phyloP scores from a whole-genome alignment of 2,888 invertebrate genomes.

The Brachyptera putata region DNA sequence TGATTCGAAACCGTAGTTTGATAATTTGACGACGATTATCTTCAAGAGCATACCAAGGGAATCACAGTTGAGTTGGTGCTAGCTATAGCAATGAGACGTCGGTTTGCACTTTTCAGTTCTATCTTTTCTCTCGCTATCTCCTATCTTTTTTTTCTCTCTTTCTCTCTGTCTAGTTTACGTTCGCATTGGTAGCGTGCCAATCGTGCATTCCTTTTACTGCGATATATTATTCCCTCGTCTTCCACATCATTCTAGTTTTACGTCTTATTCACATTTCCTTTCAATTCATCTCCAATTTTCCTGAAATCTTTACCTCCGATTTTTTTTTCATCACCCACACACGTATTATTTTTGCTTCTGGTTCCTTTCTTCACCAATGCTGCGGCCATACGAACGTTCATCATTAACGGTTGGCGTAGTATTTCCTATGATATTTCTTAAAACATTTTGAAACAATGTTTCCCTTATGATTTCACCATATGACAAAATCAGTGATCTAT shows the following conservation, averaged over 20 bases:
- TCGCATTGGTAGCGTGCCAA: conserved; percentile 4
- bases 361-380: conserved; percentile 2
- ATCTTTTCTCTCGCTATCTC: too few species aligned
- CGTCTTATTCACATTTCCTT: conserved; percentile 3
- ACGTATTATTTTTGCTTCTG: background rate
- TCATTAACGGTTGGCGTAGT: too few species aligned
- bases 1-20: too few species aligned
- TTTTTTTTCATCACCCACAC: background rate
- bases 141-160: too few species aligned
- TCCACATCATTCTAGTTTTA: conserved; percentile 1
- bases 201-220: background rate
- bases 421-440: too few species aligned
- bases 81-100: background rate
- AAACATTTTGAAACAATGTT: too few species aligned
- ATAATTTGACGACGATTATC: too few species aligned
- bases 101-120: too few species aligned
- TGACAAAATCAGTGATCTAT: too few species aligned
- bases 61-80: background rate
- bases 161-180: background rate
- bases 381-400: too few species aligned
- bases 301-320: background rate
- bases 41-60: background rate
- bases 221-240: background rate
- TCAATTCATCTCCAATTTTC: background rate
- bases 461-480: too few species aligned